Evolutionary conservation across 2,113 vertebrate species (phyloP), one percentile per base, ranked within the genome.

Genomic region (Planiliza haematocheilus): DNA sequence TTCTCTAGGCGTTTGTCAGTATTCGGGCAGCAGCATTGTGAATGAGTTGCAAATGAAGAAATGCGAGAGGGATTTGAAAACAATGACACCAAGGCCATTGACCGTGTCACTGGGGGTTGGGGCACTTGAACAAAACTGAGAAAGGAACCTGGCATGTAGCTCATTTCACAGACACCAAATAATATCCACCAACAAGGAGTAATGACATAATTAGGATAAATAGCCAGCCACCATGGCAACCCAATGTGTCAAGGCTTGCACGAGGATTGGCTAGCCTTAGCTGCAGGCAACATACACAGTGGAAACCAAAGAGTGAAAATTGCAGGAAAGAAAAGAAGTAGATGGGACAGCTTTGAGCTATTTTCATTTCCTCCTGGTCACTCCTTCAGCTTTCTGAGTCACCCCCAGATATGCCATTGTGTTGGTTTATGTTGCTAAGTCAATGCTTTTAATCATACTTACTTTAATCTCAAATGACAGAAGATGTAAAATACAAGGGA

Each of bases 271-370:
- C 72, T 52, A 67, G 78, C 58, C 48, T 77, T 82, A 43, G 83
- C 85, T 87, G 66, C 62, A 81, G 88, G 84, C 66, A 59, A 70
- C 49, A 72, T 38, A 62, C 58, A 52, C 64, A 56, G 59, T 73
- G 74, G 79, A 82, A 87, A 86, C 61, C 73, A 65, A 81, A 72
- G 56, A 70, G 70, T 36, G 75, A 86, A 87, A 83, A 89, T 68
- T 77, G 56, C 60, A 81, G 43, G 39, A 74, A 77, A 53, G 51
- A 77, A 79, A 83, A 65, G 18, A 61, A 70, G 43, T 20, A 7
- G 52, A 55, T 70, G 67, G 58, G 60, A 61, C 53, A 72, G 63
- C 72, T 65, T 48, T 37, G 42, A 57, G 30, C 38, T 20, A 43
- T 67, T 74, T 66, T 82, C 41, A 78, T 84, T 71, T 74, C 55